Percentiles rank a stretch among this genome's conserved stretches.
Conservation (phyloP, 2,113 vertebrate genomes). For the Callipepla californica region DNA sequence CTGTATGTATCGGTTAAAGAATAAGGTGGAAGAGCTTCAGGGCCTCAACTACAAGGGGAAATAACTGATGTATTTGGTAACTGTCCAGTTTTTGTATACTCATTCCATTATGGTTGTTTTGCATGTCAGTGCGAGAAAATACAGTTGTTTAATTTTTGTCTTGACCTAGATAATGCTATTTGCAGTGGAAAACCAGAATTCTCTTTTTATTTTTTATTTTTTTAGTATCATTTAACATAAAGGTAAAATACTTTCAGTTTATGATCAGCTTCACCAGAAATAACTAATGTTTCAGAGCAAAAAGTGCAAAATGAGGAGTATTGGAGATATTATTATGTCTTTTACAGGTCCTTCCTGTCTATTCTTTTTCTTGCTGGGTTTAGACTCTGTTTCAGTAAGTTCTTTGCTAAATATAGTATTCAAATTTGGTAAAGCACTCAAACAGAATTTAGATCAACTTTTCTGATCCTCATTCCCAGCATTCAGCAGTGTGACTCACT, state of each 20-base stretch:
- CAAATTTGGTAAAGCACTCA: not conserved
- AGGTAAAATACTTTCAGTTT: not conserved
- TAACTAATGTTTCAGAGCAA: not conserved
- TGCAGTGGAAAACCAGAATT: not conserved
- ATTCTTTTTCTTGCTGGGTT: not conserved
- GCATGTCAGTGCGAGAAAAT: not conserved
- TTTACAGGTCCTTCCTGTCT: not conserved
- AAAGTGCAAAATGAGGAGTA: not conserved
- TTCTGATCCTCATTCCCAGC: not conserved
- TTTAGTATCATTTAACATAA: not conserved
- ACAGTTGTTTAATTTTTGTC: not conserved
- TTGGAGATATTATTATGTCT: not conserved
- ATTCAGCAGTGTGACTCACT: rapidly evolving
- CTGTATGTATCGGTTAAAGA: not conserved
- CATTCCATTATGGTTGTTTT: not conserved
- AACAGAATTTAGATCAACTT: not conserved
- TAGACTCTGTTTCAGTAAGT: not conserved
- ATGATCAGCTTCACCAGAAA: not conserved
- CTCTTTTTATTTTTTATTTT: not conserved
- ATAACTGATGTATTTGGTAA: not conserved
- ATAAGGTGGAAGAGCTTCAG: not conserved
- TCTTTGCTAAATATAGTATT: not conserved
- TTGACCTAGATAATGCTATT: not conserved
- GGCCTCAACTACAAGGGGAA: rapidly evolving
- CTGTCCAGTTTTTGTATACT: not conserved